These are phyloP conservation scores for Ormyrus pomaceus DNA, from an alignment of 2,888 invertebrate species.

Conservation along the genomic window DNA sequence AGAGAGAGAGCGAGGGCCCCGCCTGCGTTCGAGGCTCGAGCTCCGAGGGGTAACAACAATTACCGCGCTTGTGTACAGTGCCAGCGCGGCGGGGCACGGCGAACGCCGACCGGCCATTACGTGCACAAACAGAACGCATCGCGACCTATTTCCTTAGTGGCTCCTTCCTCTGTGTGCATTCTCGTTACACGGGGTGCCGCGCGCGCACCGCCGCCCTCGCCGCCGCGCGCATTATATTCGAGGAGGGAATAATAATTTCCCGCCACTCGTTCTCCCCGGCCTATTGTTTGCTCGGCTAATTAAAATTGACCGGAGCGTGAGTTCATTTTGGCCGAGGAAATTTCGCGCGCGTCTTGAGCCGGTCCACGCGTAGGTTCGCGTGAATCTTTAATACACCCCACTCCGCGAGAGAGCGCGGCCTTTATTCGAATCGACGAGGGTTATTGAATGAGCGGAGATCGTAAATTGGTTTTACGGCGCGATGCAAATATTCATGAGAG, in stretches of 20 bases:
- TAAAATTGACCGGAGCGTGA: too few relatives aligned
- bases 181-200: neutral
- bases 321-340: too few relatives aligned
- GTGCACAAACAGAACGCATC: slow-evolving; percentile 39
- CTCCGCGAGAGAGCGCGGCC: too few relatives aligned
- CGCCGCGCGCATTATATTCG: neutral
- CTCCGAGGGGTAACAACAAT: too few relatives aligned
- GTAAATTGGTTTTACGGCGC: neutral
- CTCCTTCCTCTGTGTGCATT: neutral
- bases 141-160: slow-evolving; percentile 43
- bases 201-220: neutral
- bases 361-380: too few relatives aligned
- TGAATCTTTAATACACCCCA: too few relatives aligned
- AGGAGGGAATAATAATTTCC: neutral
- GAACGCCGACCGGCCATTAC: slow-evolving; percentile 38
- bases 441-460: neutral
- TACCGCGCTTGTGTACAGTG: too few relatives aligned
- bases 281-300: too few relatives aligned
- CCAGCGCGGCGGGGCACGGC: slow-evolving; percentile 6
- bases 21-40: too few relatives aligned
- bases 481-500: neutral
- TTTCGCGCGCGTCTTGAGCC: too few relatives aligned
- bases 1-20: neutral
- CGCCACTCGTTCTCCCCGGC: too few relatives aligned
- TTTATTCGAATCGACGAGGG: too few relatives aligned